Percentiles rank a stretch among this genome's conserved stretches.
phyloP scores from a whole-genome alignment of 2,797 vertebrate species.

The Hirundo rustica region DNA sequence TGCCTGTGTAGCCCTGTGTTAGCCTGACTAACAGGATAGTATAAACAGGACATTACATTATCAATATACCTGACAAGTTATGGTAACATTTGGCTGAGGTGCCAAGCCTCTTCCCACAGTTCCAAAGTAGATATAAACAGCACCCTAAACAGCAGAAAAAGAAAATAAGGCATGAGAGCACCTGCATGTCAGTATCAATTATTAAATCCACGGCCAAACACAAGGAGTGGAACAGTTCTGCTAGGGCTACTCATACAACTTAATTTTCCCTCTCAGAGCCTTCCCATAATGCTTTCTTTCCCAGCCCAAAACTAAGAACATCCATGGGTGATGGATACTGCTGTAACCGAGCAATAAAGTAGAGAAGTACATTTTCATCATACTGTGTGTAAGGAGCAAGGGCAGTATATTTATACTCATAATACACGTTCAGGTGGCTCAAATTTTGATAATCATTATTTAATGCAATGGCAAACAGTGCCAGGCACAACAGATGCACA shows the following conservation, averaged over 20 bases:
- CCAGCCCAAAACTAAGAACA: not conserved
- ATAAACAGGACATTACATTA: not conserved
- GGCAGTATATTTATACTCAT: not conserved
- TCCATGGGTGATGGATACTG: not conserved
- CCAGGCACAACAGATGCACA: not conserved
- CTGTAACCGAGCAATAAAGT: not conserved
- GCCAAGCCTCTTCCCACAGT: constrained; percentile 22
- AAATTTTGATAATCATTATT: not conserved
- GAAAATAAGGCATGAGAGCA: not conserved
- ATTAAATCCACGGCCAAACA: not conserved
- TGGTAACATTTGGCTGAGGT: constrained; percentile 63
- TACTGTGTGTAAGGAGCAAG: not conserved
- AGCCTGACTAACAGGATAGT: not conserved
- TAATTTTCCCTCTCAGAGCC: not conserved
- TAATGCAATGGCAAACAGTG: not conserved
- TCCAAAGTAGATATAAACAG: constrained; percentile 77
- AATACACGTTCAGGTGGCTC: not conserved
- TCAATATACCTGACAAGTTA: constrained; percentile 74
- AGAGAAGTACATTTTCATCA: not conserved
- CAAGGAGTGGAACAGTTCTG: not conserved
- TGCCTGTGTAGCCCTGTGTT: not conserved
- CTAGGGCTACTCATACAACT: not conserved
- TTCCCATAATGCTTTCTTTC: not conserved
- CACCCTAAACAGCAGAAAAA: constrained; percentile 63
- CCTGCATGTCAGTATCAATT: not conserved